Evolutionary conservation across 1,140 invertebrate genomes (phyloP).

Genomic region (Centruroides sculpturatus): DNA sequence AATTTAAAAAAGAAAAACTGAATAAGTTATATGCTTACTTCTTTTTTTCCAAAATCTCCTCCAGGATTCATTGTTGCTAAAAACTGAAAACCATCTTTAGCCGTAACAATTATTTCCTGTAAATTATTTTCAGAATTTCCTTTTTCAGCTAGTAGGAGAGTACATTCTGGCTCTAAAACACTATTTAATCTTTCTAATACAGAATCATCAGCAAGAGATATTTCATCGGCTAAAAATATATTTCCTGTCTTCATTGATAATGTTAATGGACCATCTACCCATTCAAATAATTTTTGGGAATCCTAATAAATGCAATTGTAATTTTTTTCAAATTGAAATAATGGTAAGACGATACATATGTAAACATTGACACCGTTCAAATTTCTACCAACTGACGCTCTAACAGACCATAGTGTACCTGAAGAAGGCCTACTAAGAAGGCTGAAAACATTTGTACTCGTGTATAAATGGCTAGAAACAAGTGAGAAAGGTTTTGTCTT

Average conservation of each 20-base stretch:
- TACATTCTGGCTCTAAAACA: conserved; percentile 84
- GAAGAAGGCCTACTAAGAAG: too few relatives aligned
- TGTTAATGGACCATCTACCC: conserved; percentile 93
- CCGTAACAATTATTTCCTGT: conserved; percentile 43
- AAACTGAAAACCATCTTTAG: conserved; percentile 68
- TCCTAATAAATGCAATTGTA: not conserved
- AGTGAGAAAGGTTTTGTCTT: too few relatives aligned
- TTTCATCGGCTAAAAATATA: conserved; percentile 94
- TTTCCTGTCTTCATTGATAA: conserved; percentile 73
- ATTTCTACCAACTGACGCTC: too few relatives aligned
- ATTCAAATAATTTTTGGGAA: conserved; percentile 67
- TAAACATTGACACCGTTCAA: too few relatives aligned
- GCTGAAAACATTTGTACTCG: too few relatives aligned
- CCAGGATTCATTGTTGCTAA: conserved; percentile 99
- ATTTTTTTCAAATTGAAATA: not conserved
- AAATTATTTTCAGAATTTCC: conserved; percentile 30
- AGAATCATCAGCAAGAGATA: conserved; percentile 96
- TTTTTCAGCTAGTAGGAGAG: conserved; percentile 79
- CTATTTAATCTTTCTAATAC: conserved; percentile 96
- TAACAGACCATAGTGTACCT: too few relatives aligned
- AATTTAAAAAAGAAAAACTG: conserved; percentile 2
- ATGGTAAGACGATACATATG: too few relatives aligned
- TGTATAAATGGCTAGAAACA: too few relatives aligned
- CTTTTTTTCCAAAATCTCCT: conserved; percentile 99
- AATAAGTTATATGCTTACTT: conserved; percentile 35